These are phyloP conservation scores for Meteorus cinctellus DNA, from an alignment of 2,888 invertebrate genomes.

Conservation along the genomic window DNA sequence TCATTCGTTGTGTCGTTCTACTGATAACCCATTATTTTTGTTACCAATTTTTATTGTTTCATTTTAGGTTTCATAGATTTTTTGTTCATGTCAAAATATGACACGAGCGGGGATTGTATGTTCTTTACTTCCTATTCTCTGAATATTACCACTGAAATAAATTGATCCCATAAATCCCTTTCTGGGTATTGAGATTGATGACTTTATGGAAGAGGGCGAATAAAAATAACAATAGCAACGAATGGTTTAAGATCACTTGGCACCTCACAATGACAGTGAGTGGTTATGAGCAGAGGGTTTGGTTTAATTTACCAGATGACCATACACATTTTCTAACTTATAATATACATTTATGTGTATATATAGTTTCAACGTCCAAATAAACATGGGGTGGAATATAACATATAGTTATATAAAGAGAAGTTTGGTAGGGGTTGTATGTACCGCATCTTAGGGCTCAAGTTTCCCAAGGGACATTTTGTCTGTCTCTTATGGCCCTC, in stretches of 20 bases:
- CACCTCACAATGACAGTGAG: constrained; percentile 17
- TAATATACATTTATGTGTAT: neutral
- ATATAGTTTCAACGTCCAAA: constrained; percentile 30
- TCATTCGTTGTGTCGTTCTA: constrained; percentile 46
- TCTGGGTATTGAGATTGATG: constrained; percentile 22
- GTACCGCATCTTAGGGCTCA: constrained; percentile 14
- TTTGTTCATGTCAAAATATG: too few relatives aligned
- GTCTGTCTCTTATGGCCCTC: constrained; percentile 7
- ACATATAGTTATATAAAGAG: constrained; percentile 17
- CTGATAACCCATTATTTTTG: constrained; percentile 17
- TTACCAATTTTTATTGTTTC: too few relatives aligned
- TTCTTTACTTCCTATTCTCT: too few relatives aligned
- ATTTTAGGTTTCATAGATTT: too few relatives aligned
- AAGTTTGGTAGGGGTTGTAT: neutral
- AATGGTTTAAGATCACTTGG: constrained; percentile 20
- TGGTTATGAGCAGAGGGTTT: constrained; percentile 13
- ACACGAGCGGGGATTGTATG: too few relatives aligned
- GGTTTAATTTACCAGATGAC: neutral
- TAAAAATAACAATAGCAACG: neutral
- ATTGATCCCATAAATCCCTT: constrained; percentile 19
- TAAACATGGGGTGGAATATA: constrained; percentile 2
- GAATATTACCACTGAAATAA: neutral
- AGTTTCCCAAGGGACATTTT: constrained; percentile 24
- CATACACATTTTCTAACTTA: neutral
- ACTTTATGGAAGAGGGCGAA: neutral